Base-by-base conservation (phyloP, 2,113 vertebrate species). In the Arvicanthis niloticus region DNA sequence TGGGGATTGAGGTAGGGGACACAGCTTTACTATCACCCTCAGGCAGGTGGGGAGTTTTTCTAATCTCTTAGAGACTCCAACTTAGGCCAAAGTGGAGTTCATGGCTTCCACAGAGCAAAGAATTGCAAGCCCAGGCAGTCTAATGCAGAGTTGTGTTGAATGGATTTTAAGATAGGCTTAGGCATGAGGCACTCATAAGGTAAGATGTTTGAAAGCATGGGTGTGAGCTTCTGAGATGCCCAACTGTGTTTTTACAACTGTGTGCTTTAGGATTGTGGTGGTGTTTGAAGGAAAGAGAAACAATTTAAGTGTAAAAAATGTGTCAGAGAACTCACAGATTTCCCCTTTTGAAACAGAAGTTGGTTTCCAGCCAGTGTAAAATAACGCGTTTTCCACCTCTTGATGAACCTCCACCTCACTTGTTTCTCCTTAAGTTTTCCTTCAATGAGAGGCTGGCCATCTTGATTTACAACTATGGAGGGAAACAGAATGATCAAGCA, bases 381-480 rank as follows among this genome's bases (percentile, higher is more conserved):
- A 98, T 99, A 99, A 5, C 99, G 99, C 0, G 99, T 99, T 97
- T 99, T 99, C 99, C 99, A 99, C 96, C 99, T 98, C 95, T 99
- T 99, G 98, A 99, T 99, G 93, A 99, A 99, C 98, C 99, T 99
- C 99, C 99, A 99, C 88, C 99, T 98, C 51, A 99, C 99, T 97
- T 99, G 99, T 96, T 99, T 99, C 98, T 99, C 99, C 97, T 99
- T 99, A 72, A 99, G 99, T 97, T 99, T 99, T 84, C 99, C 99
- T 98, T 99, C 99, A 0, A 99, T 99, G 96, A 99, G 99, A 67
- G 99, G 99, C 62, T 99, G 99, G 76, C 99, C 99, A 0, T 99
- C 99, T 98, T 99, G 99, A 97, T 99, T 99, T 87, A 99, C 97
- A 5, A 98, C 99, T 99, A 96, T 68, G 95, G 68, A 94, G 91